Base-by-base conservation (phyloP, 2,797 vertebrate genomes). In the Mormyrus proboscirostris region DNA sequence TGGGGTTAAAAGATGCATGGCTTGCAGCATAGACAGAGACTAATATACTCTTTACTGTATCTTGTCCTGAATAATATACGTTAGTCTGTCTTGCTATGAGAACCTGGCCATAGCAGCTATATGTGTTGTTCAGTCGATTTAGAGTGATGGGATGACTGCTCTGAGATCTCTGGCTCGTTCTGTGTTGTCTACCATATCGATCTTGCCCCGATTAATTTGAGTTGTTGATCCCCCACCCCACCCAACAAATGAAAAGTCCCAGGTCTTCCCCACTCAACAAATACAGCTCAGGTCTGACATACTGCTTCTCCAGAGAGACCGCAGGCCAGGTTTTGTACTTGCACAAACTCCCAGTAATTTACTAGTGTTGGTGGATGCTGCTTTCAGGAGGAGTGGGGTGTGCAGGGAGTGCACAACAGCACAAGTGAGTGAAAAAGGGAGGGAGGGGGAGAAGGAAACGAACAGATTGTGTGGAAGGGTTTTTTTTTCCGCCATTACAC, bases 251-350 rank as follows among this genome's bases (percentile, higher is more conserved):
- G 76, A 89, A 83, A 82, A 55, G 88, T 29, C 76, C 29, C n/a
- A 83, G 86, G 89, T 49, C 47, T 83, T 88, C 55, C 69, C 89
- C 87, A 44, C 89, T 25, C 83, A 14, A 29, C 41, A 88, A 90
- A 90, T 88, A 50, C 57, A 50, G 90, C 62, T 69, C 89, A 92
- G 90, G n/a, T 84, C 90, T 90, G 91, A 92, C 89, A 85, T 90
- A 19, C 86, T 91, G 90, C 82, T 88, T 91, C 91, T 93, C 89
- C 88, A 88, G 92, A 91, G 89, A 92, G 91, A 90, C 90, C 91
- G 89, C 90, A 92, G 91, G 93, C 89, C 90, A 89, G 91, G 90
- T 85, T 89, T 93, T 92, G 90, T 93, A 89, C 87, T 89, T 51
- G 84, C 90, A 89, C 90, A 88, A 92, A 91, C 92, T 93, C 91